Evolutionary conservation across 2,888 invertebrate species (phyloP).

Genomic region (Andrena chrysosceles): DNA sequence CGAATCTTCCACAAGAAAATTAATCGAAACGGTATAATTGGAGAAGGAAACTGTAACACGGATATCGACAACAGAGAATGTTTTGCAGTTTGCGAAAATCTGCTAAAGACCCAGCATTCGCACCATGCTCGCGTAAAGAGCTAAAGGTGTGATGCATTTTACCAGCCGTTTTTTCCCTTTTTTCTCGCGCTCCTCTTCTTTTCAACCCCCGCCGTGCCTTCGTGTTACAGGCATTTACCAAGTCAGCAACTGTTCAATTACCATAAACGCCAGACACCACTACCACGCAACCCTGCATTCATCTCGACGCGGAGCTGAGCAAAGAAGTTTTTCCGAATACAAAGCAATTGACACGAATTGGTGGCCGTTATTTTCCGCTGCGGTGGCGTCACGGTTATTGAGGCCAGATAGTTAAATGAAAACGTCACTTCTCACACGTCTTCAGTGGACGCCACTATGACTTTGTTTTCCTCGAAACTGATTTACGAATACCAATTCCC

Average conservation of each 20-base stretch:
- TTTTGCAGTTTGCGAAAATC: slow-evolving; percentile 5
- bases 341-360: slow-evolving; percentile 32
- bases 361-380: background rate
- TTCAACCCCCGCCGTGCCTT: slow-evolving; percentile 7
- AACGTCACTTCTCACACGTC: background rate
- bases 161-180: background rate
- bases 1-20: too few species aligned
- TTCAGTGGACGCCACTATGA: slow-evolving; percentile 4
- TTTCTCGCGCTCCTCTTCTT: slow-evolving; percentile 14
- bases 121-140: background rate
- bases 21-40: too few species aligned
- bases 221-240: slow-evolving; percentile 35
- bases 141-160: slow-evolving; percentile 7
- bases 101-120: background rate
- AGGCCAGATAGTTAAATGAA: slow-evolving; percentile 1
- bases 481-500: too few species aligned
- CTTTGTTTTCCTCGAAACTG: background rate
- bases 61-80: slow-evolving; percentile 1
- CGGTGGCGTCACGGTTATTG: background rate
- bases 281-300: slow-evolving; percentile 29
- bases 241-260: slow-evolving; percentile 38
- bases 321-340: slow-evolving; percentile 21
- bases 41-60: background rate
- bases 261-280: slow-evolving; percentile 38
- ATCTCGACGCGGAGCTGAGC: slow-evolving; percentile 12